Base-by-base conservation (phyloP, 2,888 invertebrate genomes). In the Limnephilus auricula region DNA sequence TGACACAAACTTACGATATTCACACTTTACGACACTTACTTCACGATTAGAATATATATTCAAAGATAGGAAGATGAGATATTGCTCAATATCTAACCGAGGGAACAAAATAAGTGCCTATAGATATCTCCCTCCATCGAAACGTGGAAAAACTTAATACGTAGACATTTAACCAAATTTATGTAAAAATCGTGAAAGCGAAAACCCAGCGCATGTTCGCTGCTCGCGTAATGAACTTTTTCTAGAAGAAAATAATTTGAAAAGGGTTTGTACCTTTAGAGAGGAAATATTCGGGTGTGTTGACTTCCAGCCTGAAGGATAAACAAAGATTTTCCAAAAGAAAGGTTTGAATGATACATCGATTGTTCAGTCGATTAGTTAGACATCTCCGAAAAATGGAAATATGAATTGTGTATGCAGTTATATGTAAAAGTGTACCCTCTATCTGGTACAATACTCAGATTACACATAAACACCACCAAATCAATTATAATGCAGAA, bases 161-260 rank as follows among this genome's bases (percentile, higher is more conserved):
- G 40, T n/a, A 37, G 25, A 37, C 18, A 15, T 84, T 84, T 84
- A 37, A 84, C 40, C 40, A 37, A 84, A 84, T 84, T 84, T 84
- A 84, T 84, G 40, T n/a, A n/a, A 84, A 84, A 34, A 37, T 84
- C 37, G 84, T 84, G 84, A 84, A 84, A 84, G n/a, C 37, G 40
- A 84, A 84, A 84, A 84, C 84, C 37, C 65, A 65, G 25, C 65
- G 9, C 65, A 65, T 65, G 65, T 65, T 65, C 65, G 45, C 45
- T n/a, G 65, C n/a, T 65, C 65, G 80, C 32, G 80, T 80, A 32
- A n/a, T 31, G 32, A 80, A 32, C 15, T 32, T 80, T 80, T 80
- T 80, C 15, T 31, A n/a, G 80, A 32, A 32, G 80, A 31, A 80
- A 80, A 80, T 32, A 32, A 80, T 80, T 80, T 32, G 80, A 80